phyloP scores from a whole-genome alignment of 2,797 vertebrate genomes.

The Tapera naevia region DNA sequence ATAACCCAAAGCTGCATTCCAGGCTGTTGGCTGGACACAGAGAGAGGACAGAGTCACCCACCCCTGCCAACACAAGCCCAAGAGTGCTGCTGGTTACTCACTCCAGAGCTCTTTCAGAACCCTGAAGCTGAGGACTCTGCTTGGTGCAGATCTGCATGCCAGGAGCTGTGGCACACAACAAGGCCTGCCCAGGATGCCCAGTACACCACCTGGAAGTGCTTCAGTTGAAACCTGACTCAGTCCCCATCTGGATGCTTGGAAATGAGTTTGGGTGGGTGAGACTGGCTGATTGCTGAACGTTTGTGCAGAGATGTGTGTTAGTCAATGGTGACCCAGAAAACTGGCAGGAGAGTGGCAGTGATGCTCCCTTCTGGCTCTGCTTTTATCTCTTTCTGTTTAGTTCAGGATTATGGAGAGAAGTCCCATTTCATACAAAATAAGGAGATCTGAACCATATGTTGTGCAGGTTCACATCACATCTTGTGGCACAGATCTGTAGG shows the following conservation, averaged over 20 bases:
- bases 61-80: background rate
- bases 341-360: conserved; percentile 46
- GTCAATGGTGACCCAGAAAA: conserved; percentile 21
- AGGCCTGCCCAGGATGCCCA: background rate
- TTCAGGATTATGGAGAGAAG: conserved; percentile 20
- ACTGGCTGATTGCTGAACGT: background rate
- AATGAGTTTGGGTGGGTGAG: conserved; percentile 26
- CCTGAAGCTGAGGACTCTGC: background rate
- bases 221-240: conserved; percentile 18
- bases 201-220: background rate
- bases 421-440: conserved; percentile 34
- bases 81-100: background rate
- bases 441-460: conserved; percentile 43
- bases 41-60: background rate
- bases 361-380: conserved; percentile 52
- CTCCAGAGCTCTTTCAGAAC: background rate
- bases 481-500: conserved; percentile 47
- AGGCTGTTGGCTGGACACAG: background rate
- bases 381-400: conserved; percentile 44
- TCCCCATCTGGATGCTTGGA: conserved; percentile 19
- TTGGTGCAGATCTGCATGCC: background rate
- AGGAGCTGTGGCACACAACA: background rate
- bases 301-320: conserved; percentile 25
- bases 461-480: conserved; percentile 39
- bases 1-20: background rate